Evolutionary conservation across 1,140 invertebrate species (phyloP).

Genomic region (Zaprionus gabonicus): DNA sequence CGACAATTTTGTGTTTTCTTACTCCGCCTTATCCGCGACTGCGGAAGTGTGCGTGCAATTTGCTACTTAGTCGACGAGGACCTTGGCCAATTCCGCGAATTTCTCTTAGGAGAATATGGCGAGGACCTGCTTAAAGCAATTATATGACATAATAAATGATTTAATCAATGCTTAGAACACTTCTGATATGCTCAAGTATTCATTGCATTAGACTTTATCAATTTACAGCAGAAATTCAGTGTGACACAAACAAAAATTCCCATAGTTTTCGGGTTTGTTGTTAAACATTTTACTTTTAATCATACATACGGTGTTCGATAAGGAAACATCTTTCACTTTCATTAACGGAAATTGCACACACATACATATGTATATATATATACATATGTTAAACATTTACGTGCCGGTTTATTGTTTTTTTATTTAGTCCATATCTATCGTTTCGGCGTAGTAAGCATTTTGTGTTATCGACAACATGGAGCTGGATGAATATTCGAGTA

Average conservation of each 20-base stretch:
- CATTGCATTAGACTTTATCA: slow-evolving; percentile 30
- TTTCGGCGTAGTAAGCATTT: too few species aligned
- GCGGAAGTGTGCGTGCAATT: slow-evolving; percentile 66
- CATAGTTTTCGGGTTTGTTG: slow-evolving; percentile 15
- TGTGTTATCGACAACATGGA: slow-evolving; percentile 11
- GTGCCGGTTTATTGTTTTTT: too few species aligned
- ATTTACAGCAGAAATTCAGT: slow-evolving; percentile 12
- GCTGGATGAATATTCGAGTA: neutral
- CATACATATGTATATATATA: too few species aligned
- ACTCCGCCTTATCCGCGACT: neutral
- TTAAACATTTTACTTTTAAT: slow-evolving; percentile 15
- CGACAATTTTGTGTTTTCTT: neutral
- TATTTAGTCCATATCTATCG: too few species aligned
- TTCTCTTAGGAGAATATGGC: slow-evolving; percentile 64
- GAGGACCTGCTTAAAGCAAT: slow-evolving; percentile 20
- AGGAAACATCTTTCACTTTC: neutral
- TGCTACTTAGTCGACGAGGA: slow-evolving; percentile 57
- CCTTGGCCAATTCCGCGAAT: slow-evolving; percentile 68
- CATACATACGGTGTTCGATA: neutral
- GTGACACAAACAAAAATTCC: slow-evolving; percentile 31
- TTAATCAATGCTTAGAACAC: slow-evolving; percentile 38
- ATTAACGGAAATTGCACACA: too few species aligned
- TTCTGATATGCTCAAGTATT: slow-evolving; percentile 13
- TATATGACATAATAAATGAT: slow-evolving; percentile 45
- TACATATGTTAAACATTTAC: too few species aligned